Base-by-base conservation (phyloP, 23 tunicate species). In the Clavelina lepadiformis region DNA sequence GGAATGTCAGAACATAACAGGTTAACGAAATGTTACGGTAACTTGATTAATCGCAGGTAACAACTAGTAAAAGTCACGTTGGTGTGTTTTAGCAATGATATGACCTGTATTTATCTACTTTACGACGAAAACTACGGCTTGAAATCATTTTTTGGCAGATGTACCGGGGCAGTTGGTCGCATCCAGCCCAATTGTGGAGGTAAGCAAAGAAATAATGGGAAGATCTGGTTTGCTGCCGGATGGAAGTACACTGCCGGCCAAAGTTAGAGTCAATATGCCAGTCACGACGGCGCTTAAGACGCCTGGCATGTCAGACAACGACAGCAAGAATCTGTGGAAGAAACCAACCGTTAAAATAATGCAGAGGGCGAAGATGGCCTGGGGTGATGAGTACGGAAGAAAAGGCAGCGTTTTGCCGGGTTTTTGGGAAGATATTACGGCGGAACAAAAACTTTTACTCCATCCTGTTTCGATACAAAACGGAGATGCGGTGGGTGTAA, bases 131-230 rank as follows among this genome's bases (percentile, higher is more conserved):
- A n/a, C n/a, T n/a, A n/a, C n/a, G n/a, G n/a, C n/a, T n/a, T n/a
- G n/a, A n/a, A n/a, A n/a, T n/a, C n/a, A n/a, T n/a, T 53, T 11
- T 53, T 24, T 49, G 31, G 5, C 52, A 71, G 95, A 65, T 45
- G 70, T 64, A 19, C 30, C 56, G 3, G 95, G 85, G 3, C 5
- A 55, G 28, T 47, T 86, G 11, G 85, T 77, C 31, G 85, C 83
- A 21, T 36, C 80, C 1, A 71, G 95, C 51, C 85, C 80, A 23
- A n/a, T 86, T 15, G 52, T 86, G 0, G 67, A 71, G 21, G 58
- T 86, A 20, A 86, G 69, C 53, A 86, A 86, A 66, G 49, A 77
- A 56, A 19, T 56, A 6, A 86, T 86, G 95, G 85, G 80, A 13
- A 67, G 41, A 22, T 62, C 64, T 20, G 79, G 83, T 1, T 28